Conservation (phyloP, 2,113 vertebrate genomes). For the Stigmatopora nigra region DNA sequence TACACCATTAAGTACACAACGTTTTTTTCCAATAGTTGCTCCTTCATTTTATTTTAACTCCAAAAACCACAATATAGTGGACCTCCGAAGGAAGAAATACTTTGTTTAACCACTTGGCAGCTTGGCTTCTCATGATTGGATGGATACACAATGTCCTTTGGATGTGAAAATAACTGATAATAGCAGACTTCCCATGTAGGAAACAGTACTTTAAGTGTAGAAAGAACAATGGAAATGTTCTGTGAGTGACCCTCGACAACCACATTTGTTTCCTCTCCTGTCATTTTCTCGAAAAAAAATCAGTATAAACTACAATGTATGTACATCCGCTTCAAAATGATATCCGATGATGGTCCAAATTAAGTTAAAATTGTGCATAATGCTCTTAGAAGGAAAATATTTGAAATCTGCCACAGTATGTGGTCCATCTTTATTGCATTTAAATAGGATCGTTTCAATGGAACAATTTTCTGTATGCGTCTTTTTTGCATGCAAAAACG, state of each 20-base stretch:
- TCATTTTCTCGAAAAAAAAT: conserved; percentile 16
- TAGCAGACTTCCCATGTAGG: conserved; percentile 19
- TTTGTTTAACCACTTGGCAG: conserved; percentile 8
- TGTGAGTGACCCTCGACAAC: conserved; percentile 23
- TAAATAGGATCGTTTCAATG: conserved; percentile 19
- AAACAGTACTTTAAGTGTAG: conserved; percentile 21
- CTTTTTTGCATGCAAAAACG: conserved; percentile 1
- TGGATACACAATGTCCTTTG: conserved; percentile 2
- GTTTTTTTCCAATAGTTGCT: not conserved
- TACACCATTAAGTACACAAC: not conserved
- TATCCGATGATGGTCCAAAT: conserved; percentile 28
- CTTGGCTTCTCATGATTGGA: conserved; percentile 8
- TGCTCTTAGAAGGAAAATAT: conserved; percentile 27
- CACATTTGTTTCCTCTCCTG: conserved; percentile 23
- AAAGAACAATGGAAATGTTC: conserved; percentile 26
- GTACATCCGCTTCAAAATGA: conserved; percentile 20
- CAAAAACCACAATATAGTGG: not conserved
- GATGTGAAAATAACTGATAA: conserved; percentile 22
- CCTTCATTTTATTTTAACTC: not conserved
- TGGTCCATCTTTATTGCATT: conserved; percentile 17
- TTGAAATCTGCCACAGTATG: conserved; percentile 16
- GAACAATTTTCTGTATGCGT: not conserved
- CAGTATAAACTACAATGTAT: conserved; percentile 26
- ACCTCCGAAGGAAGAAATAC: not conserved
- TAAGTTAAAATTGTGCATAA: conserved; percentile 14